Base-by-base conservation (phyloP, 1,140 invertebrate genomes). In the Cherax destructor region DNA sequence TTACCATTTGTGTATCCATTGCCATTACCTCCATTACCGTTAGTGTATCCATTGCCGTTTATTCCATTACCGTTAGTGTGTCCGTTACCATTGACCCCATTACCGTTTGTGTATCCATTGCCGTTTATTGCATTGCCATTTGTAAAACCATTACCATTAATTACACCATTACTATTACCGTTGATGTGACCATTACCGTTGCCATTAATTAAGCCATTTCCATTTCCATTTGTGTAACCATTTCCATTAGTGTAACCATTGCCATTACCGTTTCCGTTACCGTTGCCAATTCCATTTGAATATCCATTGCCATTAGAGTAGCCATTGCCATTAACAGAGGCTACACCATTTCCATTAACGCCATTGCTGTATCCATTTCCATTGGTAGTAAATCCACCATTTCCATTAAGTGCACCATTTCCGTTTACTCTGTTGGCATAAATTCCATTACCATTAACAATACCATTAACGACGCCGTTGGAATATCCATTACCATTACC, bases 41-140 rank as follows among this genome's bases (percentile, higher is more conserved):
- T 81, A 30, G 5, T n/a, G 16, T 65, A 56, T 0, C 50, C 78
- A 80, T 49, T 52, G 10, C 81, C 81, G 18, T 83, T 83, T 0
- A 52, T 52, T 11, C 10, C 83, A n/a, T 84, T 85, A 9, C 83
- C 83, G 4, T 85, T 85, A 5, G 30, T 47, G 18, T 30, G 1
- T n/a, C 84, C 84, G 47, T 86, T 86, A 4, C 84, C 84, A 41
- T 86, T 86, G 49, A 50, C 83, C 13, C 78, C 78, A 21, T 50
- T 80, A 52, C 78, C 78, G 59, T 72, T 72, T 13, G 56, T 47
- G 24, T 84, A 72, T 50, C 69, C 74, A 49, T 77, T 76, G 47
- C 84, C 72, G 65, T 85, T 85, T n/a, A 47, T 52, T n/a, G 49
- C 49, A 4, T 80, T 80, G 6, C 49, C 78, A 56, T 50, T 56